A percentile compares a stretch with the other conserved stretches of the same genome.
These are phyloP conservation scores for Hemibagrus guttatus DNA, from an alignment of 2,797 vertebrate species.

Conservation along the genomic window DNA sequence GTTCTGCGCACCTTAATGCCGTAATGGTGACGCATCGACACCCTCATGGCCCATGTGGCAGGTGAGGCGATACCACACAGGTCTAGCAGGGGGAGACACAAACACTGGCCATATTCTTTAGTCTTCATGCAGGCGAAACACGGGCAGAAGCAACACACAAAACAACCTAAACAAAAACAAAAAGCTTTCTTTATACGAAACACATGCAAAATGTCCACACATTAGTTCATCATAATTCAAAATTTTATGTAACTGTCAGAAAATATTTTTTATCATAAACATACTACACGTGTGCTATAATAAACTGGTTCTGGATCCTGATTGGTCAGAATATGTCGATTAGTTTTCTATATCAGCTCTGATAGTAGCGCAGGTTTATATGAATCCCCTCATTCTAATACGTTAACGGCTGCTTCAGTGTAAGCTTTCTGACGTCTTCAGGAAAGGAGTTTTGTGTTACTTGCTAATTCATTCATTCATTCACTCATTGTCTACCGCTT, in stretches of 20 bases:
- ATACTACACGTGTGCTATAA: background rate
- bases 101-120: constrained; percentile 60
- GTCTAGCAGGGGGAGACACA: constrained; percentile 76
- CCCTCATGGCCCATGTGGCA: constrained; percentile 67
- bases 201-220: background rate
- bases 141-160: constrained; percentile 68
- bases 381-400: too few species aligned
- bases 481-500: too few species aligned
- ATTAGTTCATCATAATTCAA: background rate
- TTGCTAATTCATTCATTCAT: too few species aligned
- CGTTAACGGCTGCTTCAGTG: background rate
- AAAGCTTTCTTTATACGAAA: background rate
- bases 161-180: constrained; percentile 60
- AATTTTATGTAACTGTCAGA: too few species aligned
- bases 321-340: background rate
- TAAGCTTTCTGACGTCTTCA: background rate
- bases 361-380: background rate
- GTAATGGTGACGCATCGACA: constrained; percentile 71
- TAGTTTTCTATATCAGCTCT: background rate
- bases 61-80: constrained; percentile 36
- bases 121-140: constrained; percentile 68
- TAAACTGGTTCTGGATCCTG: background rate
- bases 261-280: background rate
- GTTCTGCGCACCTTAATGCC: constrained; percentile 66
- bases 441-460: background rate